A percentile compares a stretch with the other conserved stretches of the same genome.
These are phyloP conservation scores for Menidia beryllina DNA, from an alignment of 2,113 vertebrate genomes.

Conservation along the genomic window DNA sequence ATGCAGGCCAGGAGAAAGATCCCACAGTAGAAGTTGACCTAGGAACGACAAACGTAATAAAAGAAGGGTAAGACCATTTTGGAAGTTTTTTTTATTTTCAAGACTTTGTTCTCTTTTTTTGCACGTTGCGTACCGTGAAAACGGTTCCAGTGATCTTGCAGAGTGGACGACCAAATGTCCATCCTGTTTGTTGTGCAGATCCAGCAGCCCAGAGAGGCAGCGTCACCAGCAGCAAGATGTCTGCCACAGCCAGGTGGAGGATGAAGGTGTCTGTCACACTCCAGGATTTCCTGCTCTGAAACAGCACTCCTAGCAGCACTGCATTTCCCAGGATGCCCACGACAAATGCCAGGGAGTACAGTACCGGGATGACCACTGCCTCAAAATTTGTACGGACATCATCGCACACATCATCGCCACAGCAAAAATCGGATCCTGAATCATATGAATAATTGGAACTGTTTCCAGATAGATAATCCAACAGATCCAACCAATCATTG, in stretches of 20 bases:
- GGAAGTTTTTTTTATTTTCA: not conserved
- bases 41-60: not conserved
- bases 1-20: conserved; percentile 91
- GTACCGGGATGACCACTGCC: conserved; percentile 77
- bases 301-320: conserved; percentile 81
- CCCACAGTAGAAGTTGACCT: conserved; percentile 91
- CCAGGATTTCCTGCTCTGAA: conserved; percentile 73
- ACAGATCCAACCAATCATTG: accelerated
- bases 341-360: conserved; percentile 83
- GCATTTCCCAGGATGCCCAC: conserved; percentile 87
- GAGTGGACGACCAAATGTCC: conserved; percentile 81
- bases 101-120: no score
- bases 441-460: accelerated
- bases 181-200: conserved; percentile 54
- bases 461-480: accelerated
- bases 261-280: conserved; percentile 89
- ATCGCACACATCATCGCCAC: conserved; percentile 51
- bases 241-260: conserved; percentile 85
- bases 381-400: conserved; percentile 71
- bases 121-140: conserved; percentile 79
- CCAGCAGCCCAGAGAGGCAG: conserved; percentile 87
- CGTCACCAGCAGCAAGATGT: conserved; percentile 84
- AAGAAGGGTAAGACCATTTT: not conserved
- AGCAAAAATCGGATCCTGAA: conserved; percentile 10
- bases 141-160: conserved; percentile 85